Conservation (phyloP, 2,113 vertebrate genomes). For the Python bivittatus region DNA sequence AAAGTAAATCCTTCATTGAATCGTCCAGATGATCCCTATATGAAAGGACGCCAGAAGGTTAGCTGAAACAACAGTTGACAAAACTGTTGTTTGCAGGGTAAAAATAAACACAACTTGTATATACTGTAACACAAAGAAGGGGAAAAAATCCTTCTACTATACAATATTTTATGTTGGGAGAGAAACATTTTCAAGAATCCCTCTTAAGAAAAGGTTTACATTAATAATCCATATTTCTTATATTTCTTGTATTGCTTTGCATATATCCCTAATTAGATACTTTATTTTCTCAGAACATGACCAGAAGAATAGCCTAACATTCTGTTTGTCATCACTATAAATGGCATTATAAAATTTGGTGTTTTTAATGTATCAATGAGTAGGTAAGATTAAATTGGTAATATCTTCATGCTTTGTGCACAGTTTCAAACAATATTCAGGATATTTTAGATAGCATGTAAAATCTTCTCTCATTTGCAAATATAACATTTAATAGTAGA, state of each 20-base stretch:
- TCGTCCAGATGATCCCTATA: constrained; percentile 83
- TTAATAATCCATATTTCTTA: constrained; percentile 8
- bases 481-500: constrained; percentile 1
- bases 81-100: constrained; percentile 20
- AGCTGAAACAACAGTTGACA: constrained; percentile 17
- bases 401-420: background rate
- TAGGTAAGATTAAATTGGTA: constrained; percentile 1
- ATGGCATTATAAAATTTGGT: background rate
- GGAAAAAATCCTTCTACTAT: background rate
- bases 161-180: constrained; percentile 33
- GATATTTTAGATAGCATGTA: constrained; percentile 16
- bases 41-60: constrained; percentile 76
- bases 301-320: background rate
- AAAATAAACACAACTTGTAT: constrained; percentile 4
- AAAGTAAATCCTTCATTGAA: constrained; percentile 69
- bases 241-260: background rate
- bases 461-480: constrained; percentile 18
- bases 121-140: background rate
- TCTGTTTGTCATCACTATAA: background rate
- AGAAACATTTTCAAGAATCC: constrained; percentile 44
- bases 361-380: background rate
- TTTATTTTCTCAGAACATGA: background rate
- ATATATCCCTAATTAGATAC: background rate
- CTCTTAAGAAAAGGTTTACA: constrained; percentile 6
- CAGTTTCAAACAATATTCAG: constrained; percentile 12